Percentiles rank a stretch among this genome's conserved stretches.
phyloP scores from a whole-genome alignment of 1,140 invertebrate species.

The Fopius arisanus region DNA sequence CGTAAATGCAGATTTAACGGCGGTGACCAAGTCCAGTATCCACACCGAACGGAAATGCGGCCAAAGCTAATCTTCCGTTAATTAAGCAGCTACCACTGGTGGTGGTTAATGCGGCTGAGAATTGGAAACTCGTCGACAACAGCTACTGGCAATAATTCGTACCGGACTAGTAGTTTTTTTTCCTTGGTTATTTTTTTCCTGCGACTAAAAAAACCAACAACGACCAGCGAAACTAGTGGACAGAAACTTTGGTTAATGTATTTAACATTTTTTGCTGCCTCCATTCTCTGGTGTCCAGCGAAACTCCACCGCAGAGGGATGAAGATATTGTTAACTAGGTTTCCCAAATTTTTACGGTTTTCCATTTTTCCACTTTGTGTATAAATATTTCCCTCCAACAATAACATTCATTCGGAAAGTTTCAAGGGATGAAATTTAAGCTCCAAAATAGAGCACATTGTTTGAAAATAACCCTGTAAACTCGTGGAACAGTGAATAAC shows the following conservation, averaged over 20 bases:
- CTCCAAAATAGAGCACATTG: background rate
- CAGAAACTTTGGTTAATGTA: constrained; percentile 3
- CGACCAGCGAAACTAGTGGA: background rate
- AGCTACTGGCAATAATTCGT: background rate
- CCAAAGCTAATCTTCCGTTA: constrained; percentile 46
- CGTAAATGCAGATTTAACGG: constrained; percentile 48
- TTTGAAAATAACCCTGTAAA: background rate
- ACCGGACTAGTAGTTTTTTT: background rate
- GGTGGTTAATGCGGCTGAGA: constrained; percentile 17
- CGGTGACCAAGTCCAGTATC: constrained; percentile 40
- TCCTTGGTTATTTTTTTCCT: no score
- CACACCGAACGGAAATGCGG: constrained; percentile 36
- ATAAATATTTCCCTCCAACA: background rate
- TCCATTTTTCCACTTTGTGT: background rate
- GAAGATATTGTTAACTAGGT: background rate
- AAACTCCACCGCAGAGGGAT: background rate
- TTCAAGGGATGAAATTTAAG: background rate
- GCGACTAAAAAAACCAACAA: background rate
- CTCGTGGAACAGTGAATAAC: background rate
- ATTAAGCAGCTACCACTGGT: constrained; percentile 36
- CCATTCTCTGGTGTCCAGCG: background rate
- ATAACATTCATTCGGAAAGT: background rate
- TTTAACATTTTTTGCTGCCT: background rate
- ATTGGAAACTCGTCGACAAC: constrained; percentile 24
- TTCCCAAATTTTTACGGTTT: background rate